Conservation (phyloP, 2,113 vertebrate genomes). For the Progne subis region DNA sequence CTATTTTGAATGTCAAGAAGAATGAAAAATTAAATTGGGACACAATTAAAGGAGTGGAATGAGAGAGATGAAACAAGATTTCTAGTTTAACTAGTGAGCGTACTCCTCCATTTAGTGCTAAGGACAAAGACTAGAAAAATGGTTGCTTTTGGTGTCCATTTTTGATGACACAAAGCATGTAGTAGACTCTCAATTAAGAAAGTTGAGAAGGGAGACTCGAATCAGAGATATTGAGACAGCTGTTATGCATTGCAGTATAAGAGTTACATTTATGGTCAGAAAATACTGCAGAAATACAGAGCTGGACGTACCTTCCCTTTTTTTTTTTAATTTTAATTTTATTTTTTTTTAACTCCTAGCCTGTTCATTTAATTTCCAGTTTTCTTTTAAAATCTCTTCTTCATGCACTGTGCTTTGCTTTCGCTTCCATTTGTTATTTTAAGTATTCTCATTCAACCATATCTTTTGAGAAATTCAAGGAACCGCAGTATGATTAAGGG, state of each 20-base stretch:
- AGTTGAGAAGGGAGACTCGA: background rate
- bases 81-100: background rate
- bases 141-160: background rate
- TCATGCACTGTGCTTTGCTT: background rate
- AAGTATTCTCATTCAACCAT: conserved; percentile 53
- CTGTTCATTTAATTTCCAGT: background rate
- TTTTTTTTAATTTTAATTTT: too few relatives aligned
- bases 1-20: background rate
- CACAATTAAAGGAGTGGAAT: background rate
- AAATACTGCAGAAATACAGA: background rate
- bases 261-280: background rate
- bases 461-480: conserved; percentile 60
- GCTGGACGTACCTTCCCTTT: background rate
- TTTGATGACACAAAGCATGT: background rate
- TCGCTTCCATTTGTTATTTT: conserved; percentile 55
- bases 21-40: background rate
- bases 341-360: background rate
- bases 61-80: background rate
- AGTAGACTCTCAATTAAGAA: background rate
- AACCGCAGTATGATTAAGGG: conserved; percentile 53
- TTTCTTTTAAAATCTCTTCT: conserved; percentile 38
- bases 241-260: background rate
- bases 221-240: background rate
- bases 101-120: background rate
- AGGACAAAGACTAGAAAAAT: background rate